Base-by-base conservation (phyloP, 1,140 invertebrate genomes). In the Gryllus bimaculatus region DNA sequence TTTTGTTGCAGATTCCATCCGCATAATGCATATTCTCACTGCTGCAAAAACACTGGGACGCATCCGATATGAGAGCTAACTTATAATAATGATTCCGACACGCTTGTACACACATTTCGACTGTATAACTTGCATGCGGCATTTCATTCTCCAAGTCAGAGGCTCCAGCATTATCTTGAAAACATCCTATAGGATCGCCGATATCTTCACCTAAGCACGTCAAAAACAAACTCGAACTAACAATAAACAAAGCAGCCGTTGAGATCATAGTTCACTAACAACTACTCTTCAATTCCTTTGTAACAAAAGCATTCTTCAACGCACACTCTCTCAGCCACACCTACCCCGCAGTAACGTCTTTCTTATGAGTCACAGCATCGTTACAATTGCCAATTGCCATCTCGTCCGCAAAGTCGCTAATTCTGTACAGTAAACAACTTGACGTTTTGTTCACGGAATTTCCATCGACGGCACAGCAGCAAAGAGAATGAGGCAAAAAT, bases 41-140 rank as follows among this genome's bases (percentile, higher is more conserved):
- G 15, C 81, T 83, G 81, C 84, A 84, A 54, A 81, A 80, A 78
- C 84, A 85, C 15, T 39, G 26, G 12, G 78, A 47, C 18, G 76
- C 82, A 78, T 81, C 76, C 26, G 81, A 79, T 48, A 83, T 75
- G 21, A 79, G 79, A 73, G 82, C 78, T 78, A 79, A 83, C 78
- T 81, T 82, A 78, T 76, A 76, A 75, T 66, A n/a, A 79, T 66
- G 10, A 10, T 66, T 66, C 54, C 10, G 54, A 18, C 54, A 66
- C 18, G 10, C 54, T 10, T 66, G 10, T 13, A 66, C 18, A 7
- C 54, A 66, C 54, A 66, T 66, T 66, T 66, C 54, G 18, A 66
- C 54, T 10, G 54, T 66, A 13, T 66, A 1, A 66, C 10, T 18
- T 2, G 54, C 10, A 13, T 13, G 10, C 54, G 10, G 54, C 54